Conservation (phyloP, 2,797 vertebrate genomes). For the Molossus alvarezi region DNA sequence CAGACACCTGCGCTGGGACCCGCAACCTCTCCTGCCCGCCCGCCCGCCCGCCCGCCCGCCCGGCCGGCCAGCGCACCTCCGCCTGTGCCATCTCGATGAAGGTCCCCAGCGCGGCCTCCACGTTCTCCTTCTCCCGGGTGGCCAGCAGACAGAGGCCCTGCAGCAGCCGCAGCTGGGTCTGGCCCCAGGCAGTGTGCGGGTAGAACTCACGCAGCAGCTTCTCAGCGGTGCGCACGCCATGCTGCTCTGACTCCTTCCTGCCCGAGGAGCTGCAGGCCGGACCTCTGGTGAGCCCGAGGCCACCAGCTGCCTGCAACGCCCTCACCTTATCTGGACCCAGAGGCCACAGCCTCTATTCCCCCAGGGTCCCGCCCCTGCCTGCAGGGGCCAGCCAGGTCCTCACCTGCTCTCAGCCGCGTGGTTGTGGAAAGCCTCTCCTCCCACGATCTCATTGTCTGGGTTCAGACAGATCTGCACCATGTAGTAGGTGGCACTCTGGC, state of each 20-base stretch:
- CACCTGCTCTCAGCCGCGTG: constrained; percentile 85
- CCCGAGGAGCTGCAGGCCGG: background rate
- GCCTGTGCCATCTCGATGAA: constrained; percentile 86
- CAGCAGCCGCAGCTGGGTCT: constrained; percentile 85
- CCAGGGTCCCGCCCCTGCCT: background rate
- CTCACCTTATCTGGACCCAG: background rate
- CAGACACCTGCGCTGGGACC: rapidly evolving
- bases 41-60: rapidly evolving
- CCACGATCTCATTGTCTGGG: constrained; percentile 90
- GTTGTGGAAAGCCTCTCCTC: constrained; percentile 88
- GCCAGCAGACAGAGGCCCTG: constrained; percentile 87
- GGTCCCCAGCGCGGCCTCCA: constrained; percentile 85
- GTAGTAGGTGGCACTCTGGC: constrained; percentile 84
- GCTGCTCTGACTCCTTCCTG: constrained; percentile 83
- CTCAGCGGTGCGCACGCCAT: constrained; percentile 87
- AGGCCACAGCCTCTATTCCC: background rate
- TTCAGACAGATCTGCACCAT: constrained; percentile 91
- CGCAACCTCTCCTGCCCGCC: rapidly evolving
- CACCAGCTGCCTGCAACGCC: rapidly evolving
- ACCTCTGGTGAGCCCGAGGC: rapidly evolving
- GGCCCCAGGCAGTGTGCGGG: constrained; percentile 72
- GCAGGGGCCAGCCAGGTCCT: background rate
- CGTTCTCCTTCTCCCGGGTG: constrained; percentile 82
- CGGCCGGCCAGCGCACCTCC: constrained; percentile 54
- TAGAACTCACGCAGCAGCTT: constrained; percentile 89